Evolutionary conservation across 1,140 invertebrate species (phyloP).

Genomic region (Andrena cerasifolii): DNA sequence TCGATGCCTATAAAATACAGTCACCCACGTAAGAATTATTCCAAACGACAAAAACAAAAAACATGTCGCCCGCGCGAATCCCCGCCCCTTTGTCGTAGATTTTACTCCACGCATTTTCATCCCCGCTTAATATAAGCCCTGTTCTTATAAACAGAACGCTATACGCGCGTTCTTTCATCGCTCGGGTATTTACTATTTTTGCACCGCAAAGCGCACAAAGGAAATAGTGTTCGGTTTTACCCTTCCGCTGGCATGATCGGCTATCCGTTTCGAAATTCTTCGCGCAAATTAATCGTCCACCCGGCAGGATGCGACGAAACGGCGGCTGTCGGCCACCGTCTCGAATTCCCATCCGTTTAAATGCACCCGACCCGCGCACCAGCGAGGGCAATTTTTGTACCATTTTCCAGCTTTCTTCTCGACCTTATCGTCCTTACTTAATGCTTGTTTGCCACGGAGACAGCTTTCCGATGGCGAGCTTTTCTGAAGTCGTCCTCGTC

Average conservation of each 20-base stretch:
- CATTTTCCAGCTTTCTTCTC: background rate
- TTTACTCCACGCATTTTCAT: constrained; percentile 36
- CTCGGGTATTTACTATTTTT: constrained; percentile 40
- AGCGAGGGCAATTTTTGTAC: background rate
- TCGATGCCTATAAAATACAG: too few relatives aligned
- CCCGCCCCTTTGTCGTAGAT: constrained; percentile 26
- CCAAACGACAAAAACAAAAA: constrained; percentile 11
- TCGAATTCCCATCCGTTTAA: too few relatives aligned
- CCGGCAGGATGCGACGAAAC: background rate
- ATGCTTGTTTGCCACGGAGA: constrained; percentile 28
- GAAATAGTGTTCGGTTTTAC: too few relatives aligned
- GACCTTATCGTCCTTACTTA: constrained; percentile 42
- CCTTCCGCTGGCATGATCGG: background rate
- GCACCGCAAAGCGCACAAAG: constrained; percentile 7
- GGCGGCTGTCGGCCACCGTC: background rate
- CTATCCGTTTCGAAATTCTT: constrained; percentile 12
- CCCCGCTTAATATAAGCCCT: constrained; percentile 15
- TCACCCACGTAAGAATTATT: too few relatives aligned
- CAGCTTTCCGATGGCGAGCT: constrained; percentile 39
- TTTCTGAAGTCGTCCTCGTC: constrained; percentile 16
- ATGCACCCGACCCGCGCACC: too few relatives aligned
- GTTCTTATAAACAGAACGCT: constrained; percentile 8
- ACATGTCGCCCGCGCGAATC: background rate
- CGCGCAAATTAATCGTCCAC: constrained; percentile 2
- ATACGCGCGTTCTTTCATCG: constrained; percentile 39